Conservation (phyloP, 2,113 vertebrate species). For the Microtus montanus region DNA sequence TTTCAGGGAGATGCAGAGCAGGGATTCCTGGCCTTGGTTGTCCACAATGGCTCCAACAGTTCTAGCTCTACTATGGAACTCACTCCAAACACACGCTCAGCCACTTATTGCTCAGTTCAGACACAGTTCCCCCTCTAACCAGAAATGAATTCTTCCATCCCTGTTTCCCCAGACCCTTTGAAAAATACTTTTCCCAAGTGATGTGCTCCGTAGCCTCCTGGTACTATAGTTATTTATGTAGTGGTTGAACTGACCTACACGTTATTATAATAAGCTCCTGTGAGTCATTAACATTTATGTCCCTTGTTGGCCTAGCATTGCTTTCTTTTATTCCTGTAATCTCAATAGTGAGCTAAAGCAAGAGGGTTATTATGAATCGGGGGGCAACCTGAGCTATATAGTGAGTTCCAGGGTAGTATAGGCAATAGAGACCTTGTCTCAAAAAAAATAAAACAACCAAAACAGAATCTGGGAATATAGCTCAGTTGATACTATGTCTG, state of each 20-base stretch:
- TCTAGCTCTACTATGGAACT: background rate
- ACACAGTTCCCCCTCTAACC: background rate
- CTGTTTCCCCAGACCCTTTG: background rate
- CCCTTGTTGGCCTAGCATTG: background rate
- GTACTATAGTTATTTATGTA: background rate
- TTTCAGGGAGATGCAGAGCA: background rate
- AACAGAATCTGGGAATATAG: background rate
- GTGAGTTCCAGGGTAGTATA: background rate
- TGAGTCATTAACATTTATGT: slow-evolving; percentile 1
- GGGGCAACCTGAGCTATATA: background rate
- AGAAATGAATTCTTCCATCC: background rate
- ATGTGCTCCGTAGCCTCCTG: background rate
- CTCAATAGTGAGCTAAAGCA: background rate
- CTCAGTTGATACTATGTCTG: background rate
- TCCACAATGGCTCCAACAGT: background rate
- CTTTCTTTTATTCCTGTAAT: background rate
- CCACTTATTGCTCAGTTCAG: background rate
- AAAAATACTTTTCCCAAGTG: background rate
- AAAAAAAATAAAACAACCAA: background rate
- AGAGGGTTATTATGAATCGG: no score
- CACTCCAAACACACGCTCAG: background rate
- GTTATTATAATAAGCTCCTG: background rate
- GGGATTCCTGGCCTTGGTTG: background rate
- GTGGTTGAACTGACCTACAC: background rate
- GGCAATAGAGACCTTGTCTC: background rate